Base-by-base conservation (phyloP, 1,140 invertebrate species). In the Polyergus mexicanus region DNA sequence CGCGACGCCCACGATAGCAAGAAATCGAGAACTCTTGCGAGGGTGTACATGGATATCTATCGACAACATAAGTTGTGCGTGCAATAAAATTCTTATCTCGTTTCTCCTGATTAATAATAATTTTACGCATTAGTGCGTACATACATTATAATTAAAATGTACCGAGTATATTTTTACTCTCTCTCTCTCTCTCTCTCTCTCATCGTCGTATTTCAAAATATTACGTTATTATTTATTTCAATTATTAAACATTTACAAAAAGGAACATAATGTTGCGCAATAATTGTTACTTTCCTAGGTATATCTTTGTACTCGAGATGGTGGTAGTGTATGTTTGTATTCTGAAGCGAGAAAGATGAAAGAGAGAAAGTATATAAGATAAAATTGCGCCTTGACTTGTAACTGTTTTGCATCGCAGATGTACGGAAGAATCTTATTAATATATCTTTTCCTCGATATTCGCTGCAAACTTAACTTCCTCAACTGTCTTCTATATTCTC, bases 11-110 rank as follows among this genome's bases (percentile, higher is more conserved):
- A 81, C 54, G 19, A 81, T 32, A 35, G 3, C 25, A 13, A 75
- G 54, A 58, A 35, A 75, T 60, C 32, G 54, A 75, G 32, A 75
- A 75, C 32, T 41, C 35, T 74, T 11, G 71, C 71, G 44, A 58
- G 54, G 32, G 22, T 38, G 11, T 75, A 16, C 32, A 1, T 6
- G 38, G 22, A 19, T 2, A 2, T 65, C 8, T 32, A 68, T 63
- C 66, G 25, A 47, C 41, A 4, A 68, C 25, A 22, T 44, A 13
- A 5, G 44, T 25, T 68, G 25, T 28, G 16, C 16, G 25, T 51
- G 47, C 3, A 6, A 25, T 16, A 44, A 44, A 28, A 68, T 68
- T 47, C 16, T 13, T 13, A 25, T 13, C 4, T n/a, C 25, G 25
- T 32, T 63, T 11, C 28, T 11, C 28, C 7, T 16, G 7, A 63